These are phyloP conservation scores for Emydocephalus ijimae DNA, from an alignment of 2,113 vertebrate genomes.

Conservation along the genomic window DNA sequence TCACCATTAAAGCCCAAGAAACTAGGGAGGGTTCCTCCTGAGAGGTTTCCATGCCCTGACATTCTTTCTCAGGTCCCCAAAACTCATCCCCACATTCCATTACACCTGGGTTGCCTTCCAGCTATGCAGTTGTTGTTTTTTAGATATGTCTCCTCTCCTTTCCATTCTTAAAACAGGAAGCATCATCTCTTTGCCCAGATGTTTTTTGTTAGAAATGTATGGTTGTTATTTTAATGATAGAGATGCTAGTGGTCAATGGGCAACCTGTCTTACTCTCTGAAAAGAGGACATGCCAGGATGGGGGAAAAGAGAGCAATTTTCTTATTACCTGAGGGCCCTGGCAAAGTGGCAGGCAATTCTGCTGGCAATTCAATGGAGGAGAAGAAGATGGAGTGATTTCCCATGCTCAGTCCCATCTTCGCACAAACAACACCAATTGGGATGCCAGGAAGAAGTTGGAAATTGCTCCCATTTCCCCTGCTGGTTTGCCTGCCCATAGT, in stretches of 20 bases:
- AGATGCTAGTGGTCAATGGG: background rate
- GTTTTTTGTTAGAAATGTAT: background rate
- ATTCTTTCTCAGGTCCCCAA: background rate
- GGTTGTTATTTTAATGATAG: background rate
- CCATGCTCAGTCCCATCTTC: background rate
- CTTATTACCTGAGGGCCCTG: background rate
- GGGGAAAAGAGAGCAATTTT: background rate
- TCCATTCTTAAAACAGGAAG: background rate
- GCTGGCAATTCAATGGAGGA: background rate
- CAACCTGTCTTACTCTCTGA: background rate
- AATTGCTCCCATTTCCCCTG: background rate
- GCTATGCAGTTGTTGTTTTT: background rate
- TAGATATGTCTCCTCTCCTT: background rate
- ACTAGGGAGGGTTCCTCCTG: background rate
- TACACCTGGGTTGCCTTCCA: background rate
- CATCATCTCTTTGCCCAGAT: background rate
- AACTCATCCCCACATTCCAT: background rate
- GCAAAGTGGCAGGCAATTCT: background rate
- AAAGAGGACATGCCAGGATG: background rate
- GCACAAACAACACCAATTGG: background rate
- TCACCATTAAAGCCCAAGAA: background rate
- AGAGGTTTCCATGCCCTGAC: background rate
- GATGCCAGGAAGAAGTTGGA: background rate
- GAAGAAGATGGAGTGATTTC: background rate
- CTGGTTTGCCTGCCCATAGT: background rate